These are phyloP conservation scores for Vireo griseus DNA, from an alignment of 2,797 vertebrate genomes.

Conservation along the genomic window DNA sequence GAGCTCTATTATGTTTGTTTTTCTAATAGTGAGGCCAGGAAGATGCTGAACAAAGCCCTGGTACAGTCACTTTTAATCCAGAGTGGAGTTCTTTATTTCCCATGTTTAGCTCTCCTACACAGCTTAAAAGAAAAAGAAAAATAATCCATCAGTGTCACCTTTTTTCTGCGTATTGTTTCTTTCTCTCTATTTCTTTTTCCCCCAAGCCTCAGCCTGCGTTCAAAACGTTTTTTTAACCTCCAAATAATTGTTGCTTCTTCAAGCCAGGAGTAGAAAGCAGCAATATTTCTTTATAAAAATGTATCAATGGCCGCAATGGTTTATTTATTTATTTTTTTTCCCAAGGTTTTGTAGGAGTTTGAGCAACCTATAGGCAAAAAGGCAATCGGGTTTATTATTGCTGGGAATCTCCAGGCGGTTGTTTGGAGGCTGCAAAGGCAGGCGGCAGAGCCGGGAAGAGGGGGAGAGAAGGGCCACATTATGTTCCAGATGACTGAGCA, in stretches of 20 bases:
- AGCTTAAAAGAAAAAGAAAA: neutral
- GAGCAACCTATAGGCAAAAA: constrained; percentile 84
- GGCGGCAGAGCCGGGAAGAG: constrained; percentile 75
- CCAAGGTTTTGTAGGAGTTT: constrained; percentile 57
- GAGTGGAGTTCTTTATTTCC: neutral
- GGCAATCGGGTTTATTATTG: constrained; percentile 86
- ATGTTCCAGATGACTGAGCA: constrained; percentile 86
- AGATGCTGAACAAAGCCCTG: constrained; percentile 21
- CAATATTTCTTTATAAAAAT: constrained; percentile 38
- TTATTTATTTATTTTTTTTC: neutral
- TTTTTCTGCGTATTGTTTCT: neutral
- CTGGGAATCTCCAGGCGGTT: constrained; percentile 81
- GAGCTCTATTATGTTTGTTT: constrained; percentile 9
- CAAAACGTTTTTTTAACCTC: constrained; percentile 38
- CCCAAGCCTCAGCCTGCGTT: neutral
- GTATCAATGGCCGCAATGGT: constrained; percentile 10
- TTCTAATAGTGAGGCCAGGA: neutral
- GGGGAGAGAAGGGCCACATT: constrained; percentile 75
- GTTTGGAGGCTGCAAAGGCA: constrained; percentile 81
- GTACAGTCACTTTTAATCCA: constrained; percentile 14
- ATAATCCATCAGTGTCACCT: constrained; percentile 18
- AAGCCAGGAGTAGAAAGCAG: neutral
- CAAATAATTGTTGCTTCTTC: constrained; percentile 20
- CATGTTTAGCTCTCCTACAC: neutral
- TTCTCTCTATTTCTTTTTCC: neutral